Evolutionary conservation across 2,888 invertebrate genomes (phyloP), one percentile per base, ranked within the genome.

Genomic region (Tenthredo notha): DNA sequence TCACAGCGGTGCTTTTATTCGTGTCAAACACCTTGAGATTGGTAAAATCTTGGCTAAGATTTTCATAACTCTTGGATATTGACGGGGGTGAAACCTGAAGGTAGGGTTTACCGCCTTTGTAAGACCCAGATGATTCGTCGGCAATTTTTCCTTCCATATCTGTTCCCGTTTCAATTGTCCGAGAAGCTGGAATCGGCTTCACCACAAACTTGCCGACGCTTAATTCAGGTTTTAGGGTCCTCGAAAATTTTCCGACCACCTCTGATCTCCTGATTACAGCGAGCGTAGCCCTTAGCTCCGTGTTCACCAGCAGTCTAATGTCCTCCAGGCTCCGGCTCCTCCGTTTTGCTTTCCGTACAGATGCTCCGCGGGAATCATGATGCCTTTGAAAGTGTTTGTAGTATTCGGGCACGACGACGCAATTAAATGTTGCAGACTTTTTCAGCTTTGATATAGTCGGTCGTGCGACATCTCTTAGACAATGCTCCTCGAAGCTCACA

Each of bases 1-100:
- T 90, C 1, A 91, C 89, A 7, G 91, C 91, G 1, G 91, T 91
- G 86, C 91, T 91, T 9, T 90, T 89, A 15, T 91, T 90, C 21
- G 91, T 87, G 29, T 90, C 89, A 10, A 90, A 87, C 29, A 86
- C 86, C 33, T 84, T 82, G 2, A 87, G 84, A 43, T 87, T 87
- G 80, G 85, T 85, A 4, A 67, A 33, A 84, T 84, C 87, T 70
- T 87, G 87, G 77, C 85, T 80, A 9, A 85, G 50, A 12, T 86
- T 86, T 33, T 88, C 86, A 33, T 85, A 85, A 50, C 84, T 82
- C 40, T 54, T 80, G 2, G 80, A 43, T 54, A 82, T 67, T 18
- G 65, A 54, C 10, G 54, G 67, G 0, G 84, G 85, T 72, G 47
- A 67, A 7, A 29, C 50, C 6, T 29, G 65, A 18, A 67, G 29